phyloP scores from a whole-genome alignment of 2,888 invertebrate species.

The Pterobdella sp. region DNA sequence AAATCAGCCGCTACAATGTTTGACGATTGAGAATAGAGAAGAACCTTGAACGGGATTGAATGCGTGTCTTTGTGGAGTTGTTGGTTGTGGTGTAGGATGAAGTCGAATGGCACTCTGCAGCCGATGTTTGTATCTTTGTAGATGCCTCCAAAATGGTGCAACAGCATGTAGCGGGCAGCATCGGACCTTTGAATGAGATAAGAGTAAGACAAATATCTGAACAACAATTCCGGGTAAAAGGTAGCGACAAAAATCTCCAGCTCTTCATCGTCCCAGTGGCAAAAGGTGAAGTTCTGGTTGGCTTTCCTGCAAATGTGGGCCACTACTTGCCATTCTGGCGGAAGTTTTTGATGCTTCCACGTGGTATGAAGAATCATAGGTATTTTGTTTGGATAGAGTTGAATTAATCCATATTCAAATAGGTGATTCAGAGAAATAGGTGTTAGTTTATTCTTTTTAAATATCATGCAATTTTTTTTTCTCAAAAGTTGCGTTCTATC shows the following conservation, averaged over 20 bases:
- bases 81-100: background rate
- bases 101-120: constrained; percentile 18
- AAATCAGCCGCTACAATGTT: constrained; percentile 17
- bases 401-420: background rate
- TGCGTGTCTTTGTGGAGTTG: background rate
- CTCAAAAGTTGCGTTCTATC: background rate
- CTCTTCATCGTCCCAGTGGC: constrained; percentile 24
- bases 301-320: background rate
- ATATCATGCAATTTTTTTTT: background rate
- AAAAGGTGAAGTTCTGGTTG: constrained; percentile 18
- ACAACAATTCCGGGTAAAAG: constrained; percentile 8
- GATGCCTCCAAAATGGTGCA: constrained; percentile 23
- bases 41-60: constrained; percentile 14
- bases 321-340: constrained; percentile 2
- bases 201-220: constrained; percentile 14
- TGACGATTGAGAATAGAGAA: background rate
- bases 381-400: background rate
- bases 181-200: constrained; percentile 24
- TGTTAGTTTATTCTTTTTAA: background rate
- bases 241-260: constrained; percentile 14
- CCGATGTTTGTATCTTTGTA: constrained; percentile 26
- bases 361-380: constrained; percentile 24
- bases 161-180: constrained; percentile 18
- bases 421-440: background rate
- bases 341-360: constrained; percentile 1